Percentiles rank a stretch among this genome's conserved stretches.
Conservation (phyloP, 2,113 vertebrate genomes). For the Monopterus albus region DNA sequence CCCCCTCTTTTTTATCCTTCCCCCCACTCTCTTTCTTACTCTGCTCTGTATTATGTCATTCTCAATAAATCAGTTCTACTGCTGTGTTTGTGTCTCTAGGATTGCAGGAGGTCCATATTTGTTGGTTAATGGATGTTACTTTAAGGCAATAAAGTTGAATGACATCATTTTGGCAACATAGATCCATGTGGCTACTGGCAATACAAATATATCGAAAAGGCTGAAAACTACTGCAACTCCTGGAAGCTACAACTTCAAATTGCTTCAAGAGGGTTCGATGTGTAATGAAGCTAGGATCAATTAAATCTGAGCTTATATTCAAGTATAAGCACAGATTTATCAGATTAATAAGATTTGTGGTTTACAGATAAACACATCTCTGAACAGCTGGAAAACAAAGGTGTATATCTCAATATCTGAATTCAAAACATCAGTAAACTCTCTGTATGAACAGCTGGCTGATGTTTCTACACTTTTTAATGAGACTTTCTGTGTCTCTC, state of each 20-base stretch:
- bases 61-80: slow-evolving; percentile 29
- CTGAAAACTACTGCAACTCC: neutral
- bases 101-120: slow-evolving; percentile 8
- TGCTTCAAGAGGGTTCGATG: neutral
- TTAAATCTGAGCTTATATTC: too few relatives aligned
- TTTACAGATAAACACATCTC: slow-evolving; percentile 7
- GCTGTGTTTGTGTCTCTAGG: slow-evolving; percentile 10
- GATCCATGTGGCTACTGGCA: neutral
- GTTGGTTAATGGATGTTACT: slow-evolving; percentile 21
- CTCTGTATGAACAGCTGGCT: neutral
- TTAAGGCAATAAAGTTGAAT: neutral
- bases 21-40: slow-evolving; percentile 2
- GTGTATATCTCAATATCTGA: neutral
- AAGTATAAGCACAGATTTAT: neutral
- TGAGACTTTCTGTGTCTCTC: slow-evolving; percentile 41
- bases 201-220: neutral
- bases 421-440: slow-evolving; percentile 33
- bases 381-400: neutral
- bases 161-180: slow-evolving; percentile 13
- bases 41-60: slow-evolving; percentile 32
- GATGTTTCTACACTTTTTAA: slow-evolving; percentile 36
- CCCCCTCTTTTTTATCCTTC: neutral
- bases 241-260: slow-evolving; percentile 16
- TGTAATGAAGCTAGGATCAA: slow-evolving; percentile 8
- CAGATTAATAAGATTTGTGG: neutral